Base-by-base conservation (phyloP, 37 sponge, comb jelly and placozoan species). In the Crambe crambe region DNA sequence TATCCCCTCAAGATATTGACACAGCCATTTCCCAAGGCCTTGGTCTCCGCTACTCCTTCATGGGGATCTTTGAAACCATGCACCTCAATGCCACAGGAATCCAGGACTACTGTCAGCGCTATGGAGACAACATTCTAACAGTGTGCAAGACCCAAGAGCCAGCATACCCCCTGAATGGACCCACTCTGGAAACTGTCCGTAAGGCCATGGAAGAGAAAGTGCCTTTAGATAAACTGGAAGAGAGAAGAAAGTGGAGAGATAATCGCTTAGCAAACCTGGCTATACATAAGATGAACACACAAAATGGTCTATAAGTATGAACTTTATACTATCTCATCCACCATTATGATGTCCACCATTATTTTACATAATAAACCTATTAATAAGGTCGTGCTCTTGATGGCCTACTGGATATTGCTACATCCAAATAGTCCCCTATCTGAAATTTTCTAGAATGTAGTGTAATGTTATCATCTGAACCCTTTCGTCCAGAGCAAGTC, bases 11-110 rank as follows among this genome's bases (percentile, higher is more conserved):
- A 72, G 98, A 97, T 58, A 80, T 92, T 21, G 95, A 97, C 68
- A 89, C 87, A n/a, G 93, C 92, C 57, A 43, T 97, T 37, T 69
- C 87, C 21, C 84, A 91, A 31, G 98, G 98, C 9, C 86, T 97
- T 22, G 98, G 94, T 17, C 67, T 93, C 64, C 36, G 98, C 35
- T 97, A 92, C 68, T 85, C 93, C 30, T 88, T 97, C 71, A 88
- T 97, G 80, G 98, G 98, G 27, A 80, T 83, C 0, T 95, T 97
- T 87, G 93, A 94, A 74, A 88, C 91, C 47, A 92, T 92, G 76
- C 98, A 97, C 62, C 77, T 95, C 62, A 97, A 97, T 74, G 98
- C 98, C 1, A 71, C 79, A 67, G 96, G 98, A n/a, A 68, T 95
- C 2, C 70, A 84, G 63, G 95, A 97, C 80, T 97, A 97, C 89